A percentile compares a stretch with the other conserved stretches of the same genome.
Evolutionary conservation across 1,140 invertebrate species (phyloP).

Genomic region (Aethina tumida): DNA sequence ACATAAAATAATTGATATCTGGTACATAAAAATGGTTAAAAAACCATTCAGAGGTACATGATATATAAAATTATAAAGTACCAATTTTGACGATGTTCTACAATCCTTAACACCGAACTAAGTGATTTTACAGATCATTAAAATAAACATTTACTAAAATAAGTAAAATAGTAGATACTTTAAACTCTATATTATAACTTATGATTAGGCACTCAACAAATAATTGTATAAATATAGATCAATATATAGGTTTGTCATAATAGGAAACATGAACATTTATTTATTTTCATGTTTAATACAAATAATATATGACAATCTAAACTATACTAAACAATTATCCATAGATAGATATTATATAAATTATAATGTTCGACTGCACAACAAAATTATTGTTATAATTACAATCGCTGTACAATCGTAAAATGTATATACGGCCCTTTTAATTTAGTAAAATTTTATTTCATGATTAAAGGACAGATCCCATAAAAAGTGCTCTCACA

Average conservation of each 20-base stretch:
- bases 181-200: constrained; percentile 23
- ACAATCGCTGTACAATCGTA: too few relatives aligned
- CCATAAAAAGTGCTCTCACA: too few relatives aligned
- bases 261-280: constrained; percentile 25
- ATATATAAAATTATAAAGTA: constrained; percentile 7
- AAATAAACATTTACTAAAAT: constrained; percentile 13
- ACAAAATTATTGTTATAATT: too few relatives aligned
- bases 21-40: constrained; percentile 2
- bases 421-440: too few relatives aligned
- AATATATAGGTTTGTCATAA: constrained; percentile 18
- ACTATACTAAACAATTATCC: constrained; percentile 16
- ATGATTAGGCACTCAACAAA: constrained; percentile 33
- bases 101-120: constrained; percentile 10
- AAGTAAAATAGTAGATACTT: too few relatives aligned
- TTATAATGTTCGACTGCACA: constrained; percentile 15
- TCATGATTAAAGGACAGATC: too few relatives aligned
- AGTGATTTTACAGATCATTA: constrained; percentile 12
- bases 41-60: constrained; percentile 4
- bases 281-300: constrained; percentile 27
- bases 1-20: constrained; percentile 9
- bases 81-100: too few relatives aligned
- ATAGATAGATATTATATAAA: constrained; percentile 26
- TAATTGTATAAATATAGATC: constrained; percentile 29
- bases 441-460: too few relatives aligned
- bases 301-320: constrained; percentile 32